Evolutionary conservation across 2,797 vertebrate species (phyloP).

Genomic region (Arrhamphus sclerolepis): DNA sequence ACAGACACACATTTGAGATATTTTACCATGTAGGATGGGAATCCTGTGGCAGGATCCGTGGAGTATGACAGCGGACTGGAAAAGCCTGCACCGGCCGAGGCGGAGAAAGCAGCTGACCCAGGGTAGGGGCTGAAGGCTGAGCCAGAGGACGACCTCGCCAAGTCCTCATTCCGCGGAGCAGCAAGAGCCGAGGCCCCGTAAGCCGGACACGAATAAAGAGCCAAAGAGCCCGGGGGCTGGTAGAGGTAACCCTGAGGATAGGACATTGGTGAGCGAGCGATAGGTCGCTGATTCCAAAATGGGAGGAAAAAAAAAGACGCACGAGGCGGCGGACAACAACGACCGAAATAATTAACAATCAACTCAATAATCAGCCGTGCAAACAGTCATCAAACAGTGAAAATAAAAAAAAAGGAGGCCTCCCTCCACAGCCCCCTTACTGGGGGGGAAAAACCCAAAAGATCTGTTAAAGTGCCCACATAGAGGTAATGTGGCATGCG

Average conservation of each 20-base stretch:
- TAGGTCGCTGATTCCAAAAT: constrained; percentile 72
- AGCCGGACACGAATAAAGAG: constrained; percentile 96
- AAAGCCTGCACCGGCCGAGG: constrained; percentile 90
- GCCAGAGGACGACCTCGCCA: constrained; percentile 91
- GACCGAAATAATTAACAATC: constrained; percentile 70
- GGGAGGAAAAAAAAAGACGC: constrained; percentile 45
- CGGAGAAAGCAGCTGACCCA: constrained; percentile 95
- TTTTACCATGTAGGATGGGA: constrained; percentile 98
- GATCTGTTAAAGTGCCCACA: constrained; percentile 86
- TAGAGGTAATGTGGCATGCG: constrained; percentile 83
- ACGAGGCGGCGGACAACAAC: constrained; percentile 50
- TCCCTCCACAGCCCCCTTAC: constrained; percentile 74
- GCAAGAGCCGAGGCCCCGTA: constrained; percentile 94
- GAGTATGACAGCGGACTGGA: constrained; percentile 94
- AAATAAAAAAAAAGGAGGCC: constrained; percentile 68
- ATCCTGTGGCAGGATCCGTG: constrained; percentile 91
- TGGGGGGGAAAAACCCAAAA: constrained; percentile 70
- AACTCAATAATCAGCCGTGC: constrained; percentile 71
- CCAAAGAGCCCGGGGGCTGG: constrained; percentile 97
- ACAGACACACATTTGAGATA: background rate
- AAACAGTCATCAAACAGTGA: constrained; percentile 74
- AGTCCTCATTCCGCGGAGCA: constrained; percentile 93
- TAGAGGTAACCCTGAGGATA: constrained; percentile 99
- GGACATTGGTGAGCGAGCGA: constrained; percentile 87
- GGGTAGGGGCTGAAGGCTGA: constrained; percentile 96